Evolutionary conservation across 1,140 invertebrate genomes (phyloP), one percentile per base, ranked within the genome.

Genomic region (Ostrea denselamellosa): DNA sequence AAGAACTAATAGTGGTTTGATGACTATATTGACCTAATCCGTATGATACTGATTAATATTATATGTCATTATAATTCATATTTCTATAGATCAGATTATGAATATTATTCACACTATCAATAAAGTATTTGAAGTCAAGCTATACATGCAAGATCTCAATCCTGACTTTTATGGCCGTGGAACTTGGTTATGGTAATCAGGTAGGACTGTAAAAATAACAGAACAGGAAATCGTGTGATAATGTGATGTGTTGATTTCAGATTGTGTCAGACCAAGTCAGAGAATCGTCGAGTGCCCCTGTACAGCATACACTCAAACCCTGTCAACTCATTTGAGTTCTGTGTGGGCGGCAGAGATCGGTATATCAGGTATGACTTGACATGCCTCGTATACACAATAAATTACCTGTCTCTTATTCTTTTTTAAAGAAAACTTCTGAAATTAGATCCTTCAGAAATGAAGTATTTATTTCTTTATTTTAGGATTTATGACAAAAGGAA

Each of bases 301-400:
- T 99, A 98, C 95, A 98, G 97, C 93, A 97, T 99, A 92, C 96
- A 97, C 90, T 96, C 96, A 53, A 97, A 99, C 96, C 98, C 98
- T 10, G 95, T 96, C 77, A 96, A 97, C 89, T 95, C 96, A 14
- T 95, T 96, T 86, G 96, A 98, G 95, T 97, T 98, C 94, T 97
- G 97, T 93, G 96, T 99, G 52, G 96, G 97, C 83, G 98, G 98
- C 25, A 92, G 95, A 87, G 96, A 96, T 93, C 95, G 95, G 86
- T 96, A 93, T 83, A 90, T 94, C 87, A 93, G 93, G 93, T 92
- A 77, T 2, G 14, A 14, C 44, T 28, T 71, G 22, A 8, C 84
- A 10, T 52, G 9, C 10, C 22, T 17, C 12, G 0, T 28, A 44
- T n/a, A 51, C 14, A 10, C 71, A 34, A 28, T 2, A n/a, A n/a